Percentiles rank a stretch among this genome's conserved stretches.
These are phyloP conservation scores for Mesoligia furuncula DNA, from an alignment of 2,888 invertebrate genomes.

Conservation along the genomic window DNA sequence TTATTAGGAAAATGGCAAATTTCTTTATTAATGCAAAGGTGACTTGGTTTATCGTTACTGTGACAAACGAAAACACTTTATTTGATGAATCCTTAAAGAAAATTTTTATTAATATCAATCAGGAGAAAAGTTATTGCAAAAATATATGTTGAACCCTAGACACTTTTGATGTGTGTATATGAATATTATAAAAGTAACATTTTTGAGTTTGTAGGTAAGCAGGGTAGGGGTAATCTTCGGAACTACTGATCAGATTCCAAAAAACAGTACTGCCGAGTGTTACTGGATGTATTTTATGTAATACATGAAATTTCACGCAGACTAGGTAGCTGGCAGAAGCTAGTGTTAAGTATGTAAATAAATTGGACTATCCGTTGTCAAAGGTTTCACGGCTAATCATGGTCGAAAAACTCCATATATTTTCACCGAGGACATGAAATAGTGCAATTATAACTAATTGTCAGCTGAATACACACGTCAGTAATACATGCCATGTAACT, in stretches of 20 bases:
- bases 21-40: too few species aligned
- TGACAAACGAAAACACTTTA: too few species aligned
- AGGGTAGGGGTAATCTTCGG: neutral
- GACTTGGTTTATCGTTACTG: too few species aligned
- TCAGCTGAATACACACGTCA: conserved; percentile 31
- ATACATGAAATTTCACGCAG: neutral
- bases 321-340: neutral
- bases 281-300: neutral
- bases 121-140: too few species aligned
- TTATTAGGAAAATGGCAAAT: too few species aligned
- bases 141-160: too few species aligned
- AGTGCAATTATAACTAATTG: conserved; percentile 20
- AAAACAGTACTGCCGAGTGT: neutral
- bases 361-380: neutral
- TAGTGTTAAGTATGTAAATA: neutral
- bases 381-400: conserved; percentile 13
- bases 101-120: too few species aligned
- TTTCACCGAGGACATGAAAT: conserved; percentile 37
- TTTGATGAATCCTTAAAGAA: too few species aligned
- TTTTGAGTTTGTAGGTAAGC: neutral
- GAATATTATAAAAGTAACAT: neutral
- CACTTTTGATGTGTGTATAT: too few species aligned
- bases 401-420: neutral
- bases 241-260: neutral
- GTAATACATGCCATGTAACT: conserved; percentile 13